Percentiles rank a stretch among this genome's conserved stretches.
phyloP scores from a whole-genome alignment of 2,797 vertebrate species.

The Siniperca undulata region DNA sequence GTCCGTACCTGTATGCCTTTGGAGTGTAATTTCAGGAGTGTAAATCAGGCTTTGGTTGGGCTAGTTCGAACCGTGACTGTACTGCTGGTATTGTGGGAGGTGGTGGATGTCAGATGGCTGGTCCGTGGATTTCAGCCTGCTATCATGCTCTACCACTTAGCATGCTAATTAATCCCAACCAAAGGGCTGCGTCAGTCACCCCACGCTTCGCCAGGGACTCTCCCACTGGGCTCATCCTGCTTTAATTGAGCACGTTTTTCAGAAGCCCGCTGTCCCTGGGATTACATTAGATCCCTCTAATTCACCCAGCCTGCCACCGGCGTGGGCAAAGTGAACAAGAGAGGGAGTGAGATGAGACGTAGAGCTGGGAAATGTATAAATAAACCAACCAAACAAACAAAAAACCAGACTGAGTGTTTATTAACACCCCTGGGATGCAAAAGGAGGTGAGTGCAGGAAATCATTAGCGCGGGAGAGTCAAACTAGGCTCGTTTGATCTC shows the following conservation, averaged over 20 bases:
- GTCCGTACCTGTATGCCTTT: constrained; percentile 10
- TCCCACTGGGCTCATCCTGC: constrained; percentile 85
- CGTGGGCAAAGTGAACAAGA: constrained; percentile 62
- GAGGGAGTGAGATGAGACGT: constrained; percentile 56
- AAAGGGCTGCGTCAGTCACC: constrained; percentile 86
- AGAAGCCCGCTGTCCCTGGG: constrained; percentile 78
- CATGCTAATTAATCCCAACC: constrained; percentile 87
- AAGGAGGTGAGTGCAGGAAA: constrained; percentile 87
- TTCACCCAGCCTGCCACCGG: constrained; percentile 76
- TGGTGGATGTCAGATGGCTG: constrained; percentile 73
- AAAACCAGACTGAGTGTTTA: constrained; percentile 84
- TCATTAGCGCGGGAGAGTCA: constrained; percentile 86
- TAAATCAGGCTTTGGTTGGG: constrained; percentile 27
- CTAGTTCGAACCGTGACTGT: constrained; percentile 20
- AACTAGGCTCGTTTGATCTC: constrained; percentile 86
- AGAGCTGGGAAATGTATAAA: constrained; percentile 79
- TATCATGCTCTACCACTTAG: constrained; percentile 81
- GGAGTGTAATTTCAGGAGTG: constrained; percentile 19
- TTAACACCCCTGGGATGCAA: constrained; percentile 86
- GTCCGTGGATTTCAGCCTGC: constrained; percentile 71
- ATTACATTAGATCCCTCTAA: constrained; percentile 85
- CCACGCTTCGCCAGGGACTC: constrained; percentile 78
- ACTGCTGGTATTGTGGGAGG: constrained; percentile 45
- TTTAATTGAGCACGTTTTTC: constrained; percentile 87
- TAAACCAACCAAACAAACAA: constrained; percentile 85